Conservation (phyloP, 2,888 invertebrate species). For the Caenorhabditis sinica region DNA sequence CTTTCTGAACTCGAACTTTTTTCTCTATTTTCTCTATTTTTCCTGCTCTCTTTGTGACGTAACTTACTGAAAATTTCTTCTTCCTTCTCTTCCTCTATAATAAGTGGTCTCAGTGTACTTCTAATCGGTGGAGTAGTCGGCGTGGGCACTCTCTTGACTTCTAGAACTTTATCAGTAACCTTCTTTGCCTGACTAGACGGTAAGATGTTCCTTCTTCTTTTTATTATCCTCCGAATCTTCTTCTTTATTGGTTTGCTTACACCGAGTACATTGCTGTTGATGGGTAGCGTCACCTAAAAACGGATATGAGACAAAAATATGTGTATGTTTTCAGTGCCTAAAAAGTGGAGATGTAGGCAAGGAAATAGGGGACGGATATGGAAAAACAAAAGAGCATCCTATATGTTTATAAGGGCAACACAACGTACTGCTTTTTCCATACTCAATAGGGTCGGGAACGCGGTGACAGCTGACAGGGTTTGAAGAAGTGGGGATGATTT, state of each 20-base stretch:
- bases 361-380: not conserved
- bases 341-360: no score
- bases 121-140: conserved; percentile 50
- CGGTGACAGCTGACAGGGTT: conserved; percentile 39
- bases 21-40: no score
- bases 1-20: not conserved
- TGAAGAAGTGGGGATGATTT: conserved; percentile 18
- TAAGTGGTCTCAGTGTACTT: conserved; percentile 42
- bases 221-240: conserved; percentile 63
- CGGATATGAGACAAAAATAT: not conserved
- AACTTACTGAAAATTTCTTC: conserved; percentile 44
- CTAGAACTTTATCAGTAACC: conserved; percentile 39
- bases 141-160: conserved; percentile 52
- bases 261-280: conserved; percentile 17
- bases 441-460: conserved; percentile 59
- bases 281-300: conserved; percentile 59
- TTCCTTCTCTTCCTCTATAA: conserved; percentile 46
- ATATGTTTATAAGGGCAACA: conserved; percentile 8
- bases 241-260: conserved; percentile 46
- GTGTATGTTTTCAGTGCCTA: not conserved
- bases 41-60: not conserved
- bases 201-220: conserved; percentile 59
- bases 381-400: not conserved
- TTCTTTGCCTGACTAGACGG: conserved; percentile 40
- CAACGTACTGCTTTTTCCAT: conserved; percentile 57